Base-by-base conservation (phyloP, 2,113 vertebrate species). In the Xiphias gladius region DNA sequence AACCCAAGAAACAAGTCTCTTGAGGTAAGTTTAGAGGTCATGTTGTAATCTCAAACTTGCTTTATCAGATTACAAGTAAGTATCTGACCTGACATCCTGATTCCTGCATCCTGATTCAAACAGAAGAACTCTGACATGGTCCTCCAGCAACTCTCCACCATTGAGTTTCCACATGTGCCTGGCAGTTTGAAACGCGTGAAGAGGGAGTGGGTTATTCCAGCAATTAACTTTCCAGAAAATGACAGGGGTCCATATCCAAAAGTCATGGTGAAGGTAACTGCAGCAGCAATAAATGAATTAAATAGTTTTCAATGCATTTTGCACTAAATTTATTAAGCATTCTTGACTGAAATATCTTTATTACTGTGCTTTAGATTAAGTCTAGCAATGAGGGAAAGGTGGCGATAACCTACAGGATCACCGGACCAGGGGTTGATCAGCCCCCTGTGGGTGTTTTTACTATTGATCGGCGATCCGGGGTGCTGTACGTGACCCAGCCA, bases 201-300 rank as follows among this genome's bases (percentile, higher is more conserved):
- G 80, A 91, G 91, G 54, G 90, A 90, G 7, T 94, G 92, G 92
- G 88, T 94, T 22, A 89, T 87, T 88, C 88, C 93, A 63, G 28
- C 55, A 0, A 66, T 94, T 24, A 81, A 59, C 59, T 64, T 92
- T 50, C 69, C 86, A 70, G 93, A 94, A 78, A 93, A 94, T 54
- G 82, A 86, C 52, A 35, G 35, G 48, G 89, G 76, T 26, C 86
- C 91, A 50, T 93, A 65, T 57, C 94, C 94, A 32, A 89, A 86
- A 76, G 26, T 26, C 10, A 17, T 94, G 28, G 74, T 92, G 7
- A 88, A 74, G 88, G 92, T 94, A 85, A 85, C 8, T 19, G 3
- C 4, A 24, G 6, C 9, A 24, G 3, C 50, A 64, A 26, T 9
- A 30, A 13, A 28, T 22, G 4, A 26, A 4, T 61, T 5, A 32